Conservation (phyloP, 1,140 invertebrate species). For the Leptonema lineaticorne region DNA sequence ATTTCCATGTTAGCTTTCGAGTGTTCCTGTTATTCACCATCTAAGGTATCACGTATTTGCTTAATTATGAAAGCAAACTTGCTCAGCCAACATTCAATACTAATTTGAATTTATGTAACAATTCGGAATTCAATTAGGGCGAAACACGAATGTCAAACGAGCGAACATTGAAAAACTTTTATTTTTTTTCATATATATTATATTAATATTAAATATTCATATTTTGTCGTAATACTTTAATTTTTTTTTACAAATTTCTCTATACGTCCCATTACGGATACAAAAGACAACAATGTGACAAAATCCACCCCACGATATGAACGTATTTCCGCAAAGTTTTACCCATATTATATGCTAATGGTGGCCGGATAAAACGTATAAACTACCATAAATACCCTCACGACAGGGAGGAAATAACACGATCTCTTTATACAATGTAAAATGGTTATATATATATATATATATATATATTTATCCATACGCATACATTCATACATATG, state of each 20-base stretch:
- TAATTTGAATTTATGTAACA: neutral
- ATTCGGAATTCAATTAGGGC: neutral
- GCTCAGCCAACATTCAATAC: neutral
- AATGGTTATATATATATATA: too few species aligned
- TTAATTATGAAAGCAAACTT: neutral
- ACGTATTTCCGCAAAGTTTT: neutral
- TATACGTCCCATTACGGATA: too few species aligned
- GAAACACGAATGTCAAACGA: too few species aligned
- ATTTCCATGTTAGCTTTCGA: neutral
- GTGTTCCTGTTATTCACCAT: neutral
- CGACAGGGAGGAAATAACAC: neutral
- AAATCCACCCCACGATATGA: neutral
- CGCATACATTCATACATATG: too few species aligned
- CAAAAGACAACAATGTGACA: too few species aligned
- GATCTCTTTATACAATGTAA: too few species aligned
- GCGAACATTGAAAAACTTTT: too few species aligned
- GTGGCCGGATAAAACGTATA: neutral
- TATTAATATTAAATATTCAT: too few species aligned
- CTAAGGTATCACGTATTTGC: neutral
- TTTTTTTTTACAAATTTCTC: too few species aligned
- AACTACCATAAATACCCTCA: neutral
- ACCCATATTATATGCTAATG: neutral
- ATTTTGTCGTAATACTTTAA: too few species aligned
- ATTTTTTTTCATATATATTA: too few species aligned
- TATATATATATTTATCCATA: too few species aligned